Conservation (phyloP, 1,140 invertebrate species). For the Apocrypta bakeri region DNA sequence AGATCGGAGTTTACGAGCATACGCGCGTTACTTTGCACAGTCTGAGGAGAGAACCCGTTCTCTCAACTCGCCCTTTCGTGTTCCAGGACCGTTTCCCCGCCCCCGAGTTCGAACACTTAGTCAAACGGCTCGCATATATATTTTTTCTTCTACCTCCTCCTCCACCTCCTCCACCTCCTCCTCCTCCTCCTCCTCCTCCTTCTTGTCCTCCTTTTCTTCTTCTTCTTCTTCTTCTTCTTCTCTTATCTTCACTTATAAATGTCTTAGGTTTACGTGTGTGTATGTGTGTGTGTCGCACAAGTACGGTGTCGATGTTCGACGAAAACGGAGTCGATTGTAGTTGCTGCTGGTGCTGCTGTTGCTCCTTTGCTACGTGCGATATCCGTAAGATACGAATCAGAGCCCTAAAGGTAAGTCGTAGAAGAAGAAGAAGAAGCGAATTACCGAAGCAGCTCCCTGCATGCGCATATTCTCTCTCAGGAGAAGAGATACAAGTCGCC, state of each 20-base stretch:
- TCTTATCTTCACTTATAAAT: too few relatives aligned
- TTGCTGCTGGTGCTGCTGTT: too few relatives aligned
- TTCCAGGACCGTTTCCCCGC: slow-evolving; percentile 18
- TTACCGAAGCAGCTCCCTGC: slow-evolving; percentile 36
- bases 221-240: not conserved
- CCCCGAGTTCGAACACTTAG: slow-evolving; percentile 21
- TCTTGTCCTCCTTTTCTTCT: not conserved
- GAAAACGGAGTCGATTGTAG: slow-evolving; percentile 31
- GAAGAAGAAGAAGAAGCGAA: slow-evolving; percentile 11
- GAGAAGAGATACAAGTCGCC: slow-evolving; percentile 31
- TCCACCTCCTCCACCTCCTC: too few relatives aligned
- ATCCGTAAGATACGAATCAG: slow-evolving; percentile 37
- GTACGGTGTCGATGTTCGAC: slow-evolving; percentile 27
- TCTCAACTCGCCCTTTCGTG: slow-evolving; percentile 35
- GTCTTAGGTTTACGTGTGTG: too few relatives aligned
- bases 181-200: not conserved
- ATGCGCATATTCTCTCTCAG: slow-evolving; percentile 29
- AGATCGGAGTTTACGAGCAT: slow-evolving; percentile 30
- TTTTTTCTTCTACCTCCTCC: slow-evolving; percentile 16
- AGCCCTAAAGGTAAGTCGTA: not conserved
- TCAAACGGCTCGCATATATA: not conserved
- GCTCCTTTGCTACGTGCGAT: slow-evolving; percentile 11
- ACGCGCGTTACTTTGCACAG: not conserved
- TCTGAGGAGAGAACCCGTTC: not conserved
- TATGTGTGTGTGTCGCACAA: not conserved